Percentiles rank a stretch among this genome's conserved stretches.
Evolutionary conservation across 2,888 invertebrate species (phyloP).

Genomic region (Leistus spinibarbis): DNA sequence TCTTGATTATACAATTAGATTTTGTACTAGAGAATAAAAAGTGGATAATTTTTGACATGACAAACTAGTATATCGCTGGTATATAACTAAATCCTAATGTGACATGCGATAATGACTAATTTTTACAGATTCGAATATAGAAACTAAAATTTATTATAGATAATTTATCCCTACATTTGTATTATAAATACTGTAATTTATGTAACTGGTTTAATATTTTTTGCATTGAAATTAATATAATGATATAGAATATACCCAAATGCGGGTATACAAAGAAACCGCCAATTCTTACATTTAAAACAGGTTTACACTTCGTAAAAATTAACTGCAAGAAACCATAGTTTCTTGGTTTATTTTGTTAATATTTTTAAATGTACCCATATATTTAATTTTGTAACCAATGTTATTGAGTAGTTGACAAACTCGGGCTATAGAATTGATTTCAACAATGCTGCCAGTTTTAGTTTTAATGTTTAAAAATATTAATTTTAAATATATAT

Average conservation of each 20-base stretch:
- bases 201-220: not conserved
- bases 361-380: not conserved
- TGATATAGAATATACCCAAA: not conserved
- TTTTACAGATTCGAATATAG: not conserved
- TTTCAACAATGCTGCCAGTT: no score
- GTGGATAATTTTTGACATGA: not conserved
- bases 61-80: not conserved
- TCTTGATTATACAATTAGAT: no score
- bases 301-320: not conserved
- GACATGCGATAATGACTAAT: not conserved
- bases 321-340: not conserved
- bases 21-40: not conserved
- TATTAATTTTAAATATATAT: no score
- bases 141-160: not conserved
- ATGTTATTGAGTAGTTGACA: no score
- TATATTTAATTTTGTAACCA: no score
- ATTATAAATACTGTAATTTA: not conserved
- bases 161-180: not conserved
- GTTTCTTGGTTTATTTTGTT: no score
- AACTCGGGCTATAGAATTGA: no score
- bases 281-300: not conserved
- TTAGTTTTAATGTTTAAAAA: no score
- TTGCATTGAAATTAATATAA: not conserved
- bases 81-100: not conserved
- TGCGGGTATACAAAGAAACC: not conserved